These are phyloP conservation scores for Spinus pinus DNA, from an alignment of 2,797 vertebrate genomes.

Conservation along the genomic window DNA sequence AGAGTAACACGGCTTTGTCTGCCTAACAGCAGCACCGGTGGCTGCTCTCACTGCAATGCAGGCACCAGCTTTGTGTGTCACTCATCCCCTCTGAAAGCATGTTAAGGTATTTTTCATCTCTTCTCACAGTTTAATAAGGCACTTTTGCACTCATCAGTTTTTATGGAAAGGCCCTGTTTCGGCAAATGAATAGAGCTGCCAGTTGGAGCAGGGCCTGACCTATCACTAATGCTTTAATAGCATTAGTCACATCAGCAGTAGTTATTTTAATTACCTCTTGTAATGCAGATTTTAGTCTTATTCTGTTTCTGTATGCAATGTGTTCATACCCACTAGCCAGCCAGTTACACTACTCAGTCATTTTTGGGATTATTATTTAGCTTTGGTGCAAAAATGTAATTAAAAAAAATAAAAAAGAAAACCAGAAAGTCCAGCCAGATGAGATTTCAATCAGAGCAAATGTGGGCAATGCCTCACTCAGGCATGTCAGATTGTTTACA, in stretches of 20 bases:
- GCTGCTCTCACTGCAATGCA: background rate
- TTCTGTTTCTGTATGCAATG: background rate
- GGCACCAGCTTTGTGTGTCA: background rate
- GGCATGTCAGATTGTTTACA: background rate
- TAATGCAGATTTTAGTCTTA: background rate
- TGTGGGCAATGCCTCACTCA: background rate
- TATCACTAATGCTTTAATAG: background rate
- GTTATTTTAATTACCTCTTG: background rate
- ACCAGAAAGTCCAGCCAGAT: background rate
- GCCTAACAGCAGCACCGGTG: background rate
- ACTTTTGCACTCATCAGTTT: background rate
- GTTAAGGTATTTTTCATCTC: background rate
- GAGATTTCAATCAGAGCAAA: background rate
- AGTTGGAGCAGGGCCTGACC: background rate
- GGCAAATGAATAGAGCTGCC: rapidly evolving
- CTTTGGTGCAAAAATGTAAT: background rate
- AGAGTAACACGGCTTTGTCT: background rate
- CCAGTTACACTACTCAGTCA: background rate
- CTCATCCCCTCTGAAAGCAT: background rate
- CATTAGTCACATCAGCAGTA: background rate
- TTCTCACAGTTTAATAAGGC: background rate
- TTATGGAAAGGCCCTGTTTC: background rate
- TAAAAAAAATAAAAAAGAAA: background rate
- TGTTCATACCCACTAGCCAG: background rate
- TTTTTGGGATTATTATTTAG: background rate